Evolutionary conservation across 1,140 invertebrate genomes (phyloP).

Genomic region (Zaprionus ornatus): DNA sequence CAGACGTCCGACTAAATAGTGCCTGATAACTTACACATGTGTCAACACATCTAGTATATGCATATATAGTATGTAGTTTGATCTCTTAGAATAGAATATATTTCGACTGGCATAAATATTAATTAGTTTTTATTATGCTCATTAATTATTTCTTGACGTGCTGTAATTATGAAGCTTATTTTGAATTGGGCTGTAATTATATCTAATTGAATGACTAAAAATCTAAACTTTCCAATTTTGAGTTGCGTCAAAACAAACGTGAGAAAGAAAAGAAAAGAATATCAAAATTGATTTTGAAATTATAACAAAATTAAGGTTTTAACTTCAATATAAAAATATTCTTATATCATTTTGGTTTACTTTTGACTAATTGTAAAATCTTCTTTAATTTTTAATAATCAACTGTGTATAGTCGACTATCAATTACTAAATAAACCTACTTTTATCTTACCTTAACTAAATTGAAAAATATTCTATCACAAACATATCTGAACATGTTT

Average conservation of each 20-base stretch:
- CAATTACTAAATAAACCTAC: too few relatives aligned
- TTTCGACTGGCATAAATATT: not conserved
- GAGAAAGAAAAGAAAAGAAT: too few relatives aligned
- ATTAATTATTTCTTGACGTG: not conserved
- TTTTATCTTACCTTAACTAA: not conserved
- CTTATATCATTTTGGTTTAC: too few relatives aligned
- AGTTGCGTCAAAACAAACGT: not conserved
- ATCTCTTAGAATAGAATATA: not conserved
- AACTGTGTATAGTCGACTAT: too few relatives aligned
- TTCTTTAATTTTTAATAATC: too few relatives aligned
- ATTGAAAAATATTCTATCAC: not conserved
- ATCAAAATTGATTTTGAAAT: too few relatives aligned
- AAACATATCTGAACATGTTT: not conserved
- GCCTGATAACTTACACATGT: not conserved
- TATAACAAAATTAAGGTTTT: too few relatives aligned
- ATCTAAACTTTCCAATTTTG: not conserved
- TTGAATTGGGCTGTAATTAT: not conserved
- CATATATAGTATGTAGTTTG: not conserved
- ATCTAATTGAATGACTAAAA: not conserved
- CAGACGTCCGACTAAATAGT: not conserved
- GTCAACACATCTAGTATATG: not conserved
- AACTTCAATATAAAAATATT: too few relatives aligned
- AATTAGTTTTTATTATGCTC: not conserved
- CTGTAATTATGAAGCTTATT: not conserved
- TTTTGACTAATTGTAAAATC: too few relatives aligned